phyloP scores from a whole-genome alignment of 2,113 vertebrate genomes.

The Pterocles gutturalis region DNA sequence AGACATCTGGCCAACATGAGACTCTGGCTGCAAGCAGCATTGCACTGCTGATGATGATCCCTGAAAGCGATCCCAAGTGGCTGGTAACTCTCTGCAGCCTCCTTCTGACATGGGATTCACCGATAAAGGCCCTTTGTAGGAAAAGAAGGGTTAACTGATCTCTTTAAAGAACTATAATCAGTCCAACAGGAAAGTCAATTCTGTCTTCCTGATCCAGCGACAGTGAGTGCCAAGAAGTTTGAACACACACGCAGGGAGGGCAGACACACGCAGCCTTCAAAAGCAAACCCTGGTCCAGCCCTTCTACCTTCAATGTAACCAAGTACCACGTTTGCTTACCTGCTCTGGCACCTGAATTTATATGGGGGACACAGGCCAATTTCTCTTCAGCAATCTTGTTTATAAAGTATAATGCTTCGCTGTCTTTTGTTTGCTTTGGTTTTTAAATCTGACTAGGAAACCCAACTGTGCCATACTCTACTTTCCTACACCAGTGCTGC shows the following conservation, averaged over 20 bases:
- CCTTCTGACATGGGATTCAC: not conserved
- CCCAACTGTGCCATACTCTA: not conserved
- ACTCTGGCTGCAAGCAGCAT: not conserved
- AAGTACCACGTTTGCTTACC: not conserved
- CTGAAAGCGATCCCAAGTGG: not conserved
- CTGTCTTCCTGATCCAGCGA: not conserved
- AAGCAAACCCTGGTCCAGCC: not conserved
- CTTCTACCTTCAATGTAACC: rapidly evolving
- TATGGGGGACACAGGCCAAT: not conserved
- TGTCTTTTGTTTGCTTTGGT: not conserved
- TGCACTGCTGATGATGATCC: not conserved
- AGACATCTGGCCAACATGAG: rapidly evolving
- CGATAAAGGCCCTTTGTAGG: not conserved
- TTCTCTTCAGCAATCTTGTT: not conserved
- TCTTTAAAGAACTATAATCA: conserved; percentile 31
- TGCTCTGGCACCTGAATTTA: not conserved
- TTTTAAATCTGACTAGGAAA: not conserved
- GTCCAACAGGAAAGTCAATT: not conserved
- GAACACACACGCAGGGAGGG: not conserved
- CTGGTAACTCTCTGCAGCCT: not conserved
- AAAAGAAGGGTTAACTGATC: not conserved
- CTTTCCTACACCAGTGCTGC: not conserved
- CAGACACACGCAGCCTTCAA: not conserved
- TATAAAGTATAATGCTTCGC: not conserved
- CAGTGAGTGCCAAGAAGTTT: not conserved